Conservation (phyloP, 2,113 vertebrate species). For the Alaudala cheleensis region DNA sequence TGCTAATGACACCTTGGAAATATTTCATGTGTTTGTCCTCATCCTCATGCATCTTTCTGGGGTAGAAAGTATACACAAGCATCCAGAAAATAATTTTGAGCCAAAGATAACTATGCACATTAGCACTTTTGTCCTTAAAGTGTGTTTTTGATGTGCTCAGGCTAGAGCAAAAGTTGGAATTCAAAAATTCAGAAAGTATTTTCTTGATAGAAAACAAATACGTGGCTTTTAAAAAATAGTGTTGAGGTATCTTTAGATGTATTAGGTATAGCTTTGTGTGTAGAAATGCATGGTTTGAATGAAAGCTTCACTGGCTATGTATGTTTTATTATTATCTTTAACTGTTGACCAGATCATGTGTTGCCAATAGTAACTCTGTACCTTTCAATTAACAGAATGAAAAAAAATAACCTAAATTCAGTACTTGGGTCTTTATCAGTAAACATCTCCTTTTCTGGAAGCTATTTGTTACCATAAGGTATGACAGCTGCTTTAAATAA, state of each 20-base stretch:
- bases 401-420: background rate
- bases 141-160: background rate
- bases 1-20: background rate
- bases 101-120: background rate
- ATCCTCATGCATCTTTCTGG: background rate
- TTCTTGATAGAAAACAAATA: background rate
- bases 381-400: background rate
- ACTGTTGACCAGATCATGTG: background rate
- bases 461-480: background rate
- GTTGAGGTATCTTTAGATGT: background rate
- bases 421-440: background rate
- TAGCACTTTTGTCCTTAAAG: background rate
- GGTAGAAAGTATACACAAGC: background rate
- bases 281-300: background rate
- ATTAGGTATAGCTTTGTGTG: background rate
- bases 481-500: background rate
- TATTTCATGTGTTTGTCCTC: background rate
- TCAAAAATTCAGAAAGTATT: background rate
- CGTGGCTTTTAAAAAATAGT: background rate
- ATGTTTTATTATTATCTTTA: background rate
- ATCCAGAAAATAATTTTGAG: background rate
- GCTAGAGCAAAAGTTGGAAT: background rate
- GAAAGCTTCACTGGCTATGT: background rate
- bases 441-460: background rate
- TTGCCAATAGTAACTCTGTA: background rate